phyloP scores from a whole-genome alignment of 1,140 invertebrate genomes.

The Sweltsa coloradensis region DNA sequence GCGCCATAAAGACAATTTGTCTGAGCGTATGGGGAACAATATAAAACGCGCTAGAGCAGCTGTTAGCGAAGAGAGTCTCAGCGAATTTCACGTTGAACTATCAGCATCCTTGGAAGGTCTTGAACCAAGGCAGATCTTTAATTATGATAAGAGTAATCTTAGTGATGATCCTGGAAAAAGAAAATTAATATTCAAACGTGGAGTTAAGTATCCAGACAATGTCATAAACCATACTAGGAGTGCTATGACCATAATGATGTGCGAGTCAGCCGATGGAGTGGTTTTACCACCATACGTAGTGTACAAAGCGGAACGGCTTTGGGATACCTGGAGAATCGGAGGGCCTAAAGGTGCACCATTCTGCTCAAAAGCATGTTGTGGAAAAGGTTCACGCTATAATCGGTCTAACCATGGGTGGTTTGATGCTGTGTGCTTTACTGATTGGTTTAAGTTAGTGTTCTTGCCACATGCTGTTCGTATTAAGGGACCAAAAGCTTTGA shows the following conservation, averaged over 20 bases:
- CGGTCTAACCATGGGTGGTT: slow-evolving; percentile 25
- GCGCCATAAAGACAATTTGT: slow-evolving; percentile 21
- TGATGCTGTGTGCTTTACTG: slow-evolving; percentile 24
- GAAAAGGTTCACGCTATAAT: slow-evolving; percentile 16
- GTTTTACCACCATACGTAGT: slow-evolving; percentile 22
- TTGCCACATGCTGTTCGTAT: slow-evolving; percentile 19
- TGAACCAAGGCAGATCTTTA: slow-evolving; percentile 23
- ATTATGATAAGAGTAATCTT: slow-evolving; percentile 28
- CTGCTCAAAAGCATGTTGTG: neutral
- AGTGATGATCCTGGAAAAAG: slow-evolving; percentile 21
- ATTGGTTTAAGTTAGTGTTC: slow-evolving; percentile 22
- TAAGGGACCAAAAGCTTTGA: slow-evolving; percentile 24
- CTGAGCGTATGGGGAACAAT: slow-evolving; percentile 22
- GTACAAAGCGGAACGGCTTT: slow-evolving; percentile 24
- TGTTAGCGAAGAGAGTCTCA: slow-evolving; percentile 14
- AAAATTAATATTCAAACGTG: slow-evolving; percentile 21
- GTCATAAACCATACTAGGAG: slow-evolving; percentile 21
- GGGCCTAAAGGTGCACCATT: slow-evolving; percentile 3
- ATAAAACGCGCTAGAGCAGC: slow-evolving; percentile 23
- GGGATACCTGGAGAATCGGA: slow-evolving; percentile 6
- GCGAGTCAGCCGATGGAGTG: slow-evolving; percentile 19
- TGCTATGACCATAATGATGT: slow-evolving; percentile 23
- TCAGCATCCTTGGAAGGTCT: slow-evolving; percentile 16
- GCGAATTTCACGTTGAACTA: slow-evolving; percentile 10
- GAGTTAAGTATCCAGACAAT: slow-evolving; percentile 24